Conservation (phyloP, 1,140 invertebrate species). For the Drosophila bipectinata region DNA sequence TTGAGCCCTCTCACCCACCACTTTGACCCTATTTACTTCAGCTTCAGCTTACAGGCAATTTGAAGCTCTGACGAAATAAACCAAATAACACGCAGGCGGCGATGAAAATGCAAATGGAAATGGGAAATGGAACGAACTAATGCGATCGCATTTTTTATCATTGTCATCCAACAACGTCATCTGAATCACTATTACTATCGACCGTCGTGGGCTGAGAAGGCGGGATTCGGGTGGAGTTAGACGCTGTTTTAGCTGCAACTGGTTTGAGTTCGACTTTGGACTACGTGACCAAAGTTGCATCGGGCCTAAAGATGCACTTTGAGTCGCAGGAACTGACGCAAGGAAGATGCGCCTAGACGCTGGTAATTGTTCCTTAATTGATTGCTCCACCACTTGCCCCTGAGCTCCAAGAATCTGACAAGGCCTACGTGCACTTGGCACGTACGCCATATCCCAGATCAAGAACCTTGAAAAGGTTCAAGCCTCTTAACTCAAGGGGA, state of each 20-base stretch:
- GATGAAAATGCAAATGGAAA: constrained; percentile 41
- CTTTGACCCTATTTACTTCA: constrained; percentile 16
- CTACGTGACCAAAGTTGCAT: constrained; percentile 61
- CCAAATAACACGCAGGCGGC: neutral
- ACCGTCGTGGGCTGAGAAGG: constrained; percentile 7
- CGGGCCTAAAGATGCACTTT: constrained; percentile 10
- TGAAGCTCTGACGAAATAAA: constrained; percentile 25
- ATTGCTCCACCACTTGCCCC: constrained; percentile 23
- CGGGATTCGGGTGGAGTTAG: constrained; percentile 5
- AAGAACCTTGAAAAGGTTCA: constrained; percentile 76
- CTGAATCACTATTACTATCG: constrained; percentile 3
- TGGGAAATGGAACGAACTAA: constrained; percentile 17
- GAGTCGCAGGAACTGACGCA: constrained; percentile 41
- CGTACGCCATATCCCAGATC: constrained; percentile 45
- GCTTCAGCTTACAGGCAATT: constrained; percentile 16
- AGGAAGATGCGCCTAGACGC: constrained; percentile 23
- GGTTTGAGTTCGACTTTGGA: constrained; percentile 54
- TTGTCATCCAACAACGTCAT: constrained; percentile 9
- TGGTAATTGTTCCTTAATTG: constrained; percentile 55
- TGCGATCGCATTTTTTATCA: constrained; percentile 3
- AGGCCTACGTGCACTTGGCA: constrained; percentile 61
- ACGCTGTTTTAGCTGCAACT: constrained; percentile 33
- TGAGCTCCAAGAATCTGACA: neutral
- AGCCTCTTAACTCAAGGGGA: constrained; percentile 42
- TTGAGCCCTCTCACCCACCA: neutral